Conservation (phyloP, 37 sponge, comb jelly and placozoan species). For the Ephydatia muelleri region DNA sequence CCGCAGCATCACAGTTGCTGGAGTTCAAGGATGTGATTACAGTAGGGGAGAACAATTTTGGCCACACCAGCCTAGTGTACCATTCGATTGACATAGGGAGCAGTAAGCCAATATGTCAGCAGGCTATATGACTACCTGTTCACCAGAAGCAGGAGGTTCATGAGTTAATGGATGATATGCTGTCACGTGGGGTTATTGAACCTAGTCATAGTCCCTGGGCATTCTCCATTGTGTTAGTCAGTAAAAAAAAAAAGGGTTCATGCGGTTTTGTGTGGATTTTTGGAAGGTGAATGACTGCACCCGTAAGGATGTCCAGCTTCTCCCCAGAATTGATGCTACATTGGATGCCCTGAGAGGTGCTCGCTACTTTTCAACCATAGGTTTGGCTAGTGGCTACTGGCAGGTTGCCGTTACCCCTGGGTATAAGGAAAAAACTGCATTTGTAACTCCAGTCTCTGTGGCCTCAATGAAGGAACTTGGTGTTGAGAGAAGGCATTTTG, state of each 20-base stretch:
- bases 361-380: slow-evolving; percentile 29
- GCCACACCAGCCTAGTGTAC: not conserved
- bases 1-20: not conserved
- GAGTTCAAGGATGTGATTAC: slow-evolving; percentile 30
- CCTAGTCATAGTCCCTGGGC: slow-evolving; percentile 50
- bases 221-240: slow-evolving; percentile 38
- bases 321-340: slow-evolving; percentile 54
- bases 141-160: slow-evolving; percentile 16
- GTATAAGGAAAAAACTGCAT: slow-evolving; percentile 36
- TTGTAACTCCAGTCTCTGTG: slow-evolving; percentile 9
- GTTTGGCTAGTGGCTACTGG: slow-evolving; percentile 30
- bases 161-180: slow-evolving; percentile 24
- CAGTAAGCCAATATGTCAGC: slow-evolving; percentile 20
- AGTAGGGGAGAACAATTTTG: slow-evolving; percentile 11
- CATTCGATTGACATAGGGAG: slow-evolving; percentile 40
- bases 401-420: slow-evolving; percentile 21
- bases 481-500: not conserved
- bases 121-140: slow-evolving; percentile 37
- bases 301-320: slow-evolving; percentile 49
- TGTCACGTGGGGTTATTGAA: slow-evolving; percentile 24
- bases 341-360: slow-evolving; percentile 33
- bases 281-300: slow-evolving; percentile 45
- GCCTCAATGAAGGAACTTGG: no score
- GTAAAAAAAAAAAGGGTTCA: slow-evolving; percentile 27
- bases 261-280: slow-evolving; percentile 68